phyloP scores from a whole-genome alignment of 2,888 invertebrate species.

The Frankliniella intonsa region DNA sequence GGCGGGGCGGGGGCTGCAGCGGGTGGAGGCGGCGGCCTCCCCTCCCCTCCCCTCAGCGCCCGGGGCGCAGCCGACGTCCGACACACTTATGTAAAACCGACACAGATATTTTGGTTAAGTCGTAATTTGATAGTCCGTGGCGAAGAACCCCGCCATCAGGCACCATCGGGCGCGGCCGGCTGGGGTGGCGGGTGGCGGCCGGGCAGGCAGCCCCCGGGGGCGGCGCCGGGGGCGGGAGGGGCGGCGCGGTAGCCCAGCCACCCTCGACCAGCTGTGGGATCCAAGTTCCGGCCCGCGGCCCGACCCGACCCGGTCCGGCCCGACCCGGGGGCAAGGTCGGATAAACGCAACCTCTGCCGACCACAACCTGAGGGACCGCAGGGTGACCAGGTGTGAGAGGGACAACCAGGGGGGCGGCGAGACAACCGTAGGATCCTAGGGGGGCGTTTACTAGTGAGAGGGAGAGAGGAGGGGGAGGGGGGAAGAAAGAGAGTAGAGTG shows the following conservation, averaged over 20 bases:
- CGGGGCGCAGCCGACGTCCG: neutral
- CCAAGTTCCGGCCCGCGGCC: neutral
- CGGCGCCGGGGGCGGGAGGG: neutral
- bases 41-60: neutral
- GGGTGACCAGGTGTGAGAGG: neutral
- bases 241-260: neutral
- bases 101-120: slow-evolving; percentile 21
- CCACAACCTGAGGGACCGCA: neutral
- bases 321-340: neutral
- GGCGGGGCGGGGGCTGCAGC: too few species aligned
- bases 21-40: too few species aligned
- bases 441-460: neutral
- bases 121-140: slow-evolving; percentile 24
- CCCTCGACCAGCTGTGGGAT: neutral
- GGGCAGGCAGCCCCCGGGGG: neutral
- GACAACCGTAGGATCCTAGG: too few species aligned
- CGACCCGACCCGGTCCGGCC: neutral
- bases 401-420: neutral
- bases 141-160: neutral
- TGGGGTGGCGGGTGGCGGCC: too few species aligned
- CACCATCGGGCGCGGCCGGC: neutral
- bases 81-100: slow-evolving; percentile 26
- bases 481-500: neutral
- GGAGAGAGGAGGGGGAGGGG: neutral
- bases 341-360: neutral